Conservation (phyloP, 2,797 vertebrate genomes). For the Lemur catta region DNA sequence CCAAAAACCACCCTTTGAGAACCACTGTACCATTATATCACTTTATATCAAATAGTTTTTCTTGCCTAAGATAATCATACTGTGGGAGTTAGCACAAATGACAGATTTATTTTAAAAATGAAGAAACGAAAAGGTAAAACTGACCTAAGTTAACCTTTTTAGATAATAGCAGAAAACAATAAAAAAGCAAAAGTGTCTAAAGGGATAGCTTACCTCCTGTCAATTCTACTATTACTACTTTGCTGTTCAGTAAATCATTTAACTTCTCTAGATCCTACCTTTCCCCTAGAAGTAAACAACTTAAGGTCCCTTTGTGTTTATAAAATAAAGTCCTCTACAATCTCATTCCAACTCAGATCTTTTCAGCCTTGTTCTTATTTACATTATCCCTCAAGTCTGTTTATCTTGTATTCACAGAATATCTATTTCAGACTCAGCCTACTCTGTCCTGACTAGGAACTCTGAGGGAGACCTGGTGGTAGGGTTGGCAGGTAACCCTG, state of each 20-base stretch:
- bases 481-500: background rate
- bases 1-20: background rate
- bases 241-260: background rate
- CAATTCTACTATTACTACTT: background rate
- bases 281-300: background rate
- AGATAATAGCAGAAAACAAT: background rate
- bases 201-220: background rate
- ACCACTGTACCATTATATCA: background rate
- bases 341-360: background rate
- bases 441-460: background rate
- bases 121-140: conserved; percentile 23
- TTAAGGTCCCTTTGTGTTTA: background rate
- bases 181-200: background rate
- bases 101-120: background rate
- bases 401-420: background rate
- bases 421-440: background rate
- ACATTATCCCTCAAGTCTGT: background rate
- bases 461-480: background rate
- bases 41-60: background rate
- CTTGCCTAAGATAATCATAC: background rate
- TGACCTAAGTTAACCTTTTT: background rate
- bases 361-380: background rate
- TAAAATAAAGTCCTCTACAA: background rate
- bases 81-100: background rate
- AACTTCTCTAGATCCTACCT: background rate